phyloP scores from a whole-genome alignment of 2,797 vertebrate genomes.

The Prionace glauca region DNA sequence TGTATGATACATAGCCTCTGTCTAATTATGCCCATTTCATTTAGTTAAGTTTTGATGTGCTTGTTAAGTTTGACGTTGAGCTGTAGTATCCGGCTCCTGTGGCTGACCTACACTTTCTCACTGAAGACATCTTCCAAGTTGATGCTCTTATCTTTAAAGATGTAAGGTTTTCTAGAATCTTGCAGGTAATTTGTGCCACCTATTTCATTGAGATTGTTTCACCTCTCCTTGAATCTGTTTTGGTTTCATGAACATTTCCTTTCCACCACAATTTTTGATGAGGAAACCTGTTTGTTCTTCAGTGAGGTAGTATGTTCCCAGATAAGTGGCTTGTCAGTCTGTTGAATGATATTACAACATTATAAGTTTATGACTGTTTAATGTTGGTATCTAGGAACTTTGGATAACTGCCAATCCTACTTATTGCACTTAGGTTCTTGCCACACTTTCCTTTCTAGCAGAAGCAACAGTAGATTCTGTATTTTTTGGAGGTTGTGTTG shows the following conservation, averaged over 20 bases:
- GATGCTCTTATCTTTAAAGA: constrained; percentile 24
- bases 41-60: background rate
- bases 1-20: background rate
- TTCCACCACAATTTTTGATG: background rate
- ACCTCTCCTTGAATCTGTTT: background rate
- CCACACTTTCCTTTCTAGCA: background rate
- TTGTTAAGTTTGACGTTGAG: constrained; percentile 17
- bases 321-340: background rate
- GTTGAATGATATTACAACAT: background rate
- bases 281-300: background rate
- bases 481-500: background rate
- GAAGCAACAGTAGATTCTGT: background rate
- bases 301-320: background rate
- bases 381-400: background rate
- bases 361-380: background rate
- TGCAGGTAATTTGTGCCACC: constrained; percentile 28
- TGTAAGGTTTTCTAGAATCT: constrained; percentile 38
- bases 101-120: constrained; percentile 41
- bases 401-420: background rate
- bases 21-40: background rate
- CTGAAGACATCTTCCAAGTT: constrained; percentile 42
- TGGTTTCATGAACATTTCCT: background rate
- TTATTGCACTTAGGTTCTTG: background rate
- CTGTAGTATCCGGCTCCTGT: constrained; percentile 40
- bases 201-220: background rate